These are phyloP conservation scores for Gambusia affinis DNA, from an alignment of 2,113 vertebrate species.

Conservation along the genomic window DNA sequence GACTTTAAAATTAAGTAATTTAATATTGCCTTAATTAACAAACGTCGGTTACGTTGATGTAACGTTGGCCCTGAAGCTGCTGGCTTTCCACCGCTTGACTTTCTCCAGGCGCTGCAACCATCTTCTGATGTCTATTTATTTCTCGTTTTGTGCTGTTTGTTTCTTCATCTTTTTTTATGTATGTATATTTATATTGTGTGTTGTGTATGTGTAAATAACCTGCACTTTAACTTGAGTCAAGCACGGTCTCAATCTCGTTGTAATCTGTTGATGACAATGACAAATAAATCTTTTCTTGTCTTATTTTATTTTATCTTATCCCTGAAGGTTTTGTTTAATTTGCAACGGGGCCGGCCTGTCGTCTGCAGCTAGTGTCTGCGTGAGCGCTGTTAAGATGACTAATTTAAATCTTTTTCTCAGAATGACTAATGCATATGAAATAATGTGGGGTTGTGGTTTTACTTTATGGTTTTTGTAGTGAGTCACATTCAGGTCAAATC, in stretches of 20 bases:
- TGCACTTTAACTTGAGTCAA: too few relatives aligned
- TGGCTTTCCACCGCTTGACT: neutral
- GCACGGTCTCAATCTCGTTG: too few relatives aligned
- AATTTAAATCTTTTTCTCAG: neutral
- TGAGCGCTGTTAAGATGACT: neutral
- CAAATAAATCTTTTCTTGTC: too few relatives aligned
- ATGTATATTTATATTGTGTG: too few relatives aligned
- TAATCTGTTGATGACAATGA: too few relatives aligned
- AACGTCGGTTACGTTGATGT: neutral
- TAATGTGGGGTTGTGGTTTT: neutral
- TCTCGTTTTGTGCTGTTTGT: too few relatives aligned
- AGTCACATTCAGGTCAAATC: neutral
- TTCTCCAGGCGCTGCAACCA: neutral
- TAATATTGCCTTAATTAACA: too few relatives aligned
- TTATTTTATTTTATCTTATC: neutral
- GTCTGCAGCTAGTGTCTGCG: neutral
- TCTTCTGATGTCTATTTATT: too few relatives aligned
- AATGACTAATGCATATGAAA: neutral
- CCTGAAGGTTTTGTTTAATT: neutral
- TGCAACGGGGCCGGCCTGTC: neutral
- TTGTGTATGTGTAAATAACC: too few relatives aligned
- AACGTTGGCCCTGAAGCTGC: neutral
- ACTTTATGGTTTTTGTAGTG: neutral
- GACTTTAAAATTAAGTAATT: too few relatives aligned
- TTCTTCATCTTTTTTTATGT: too few relatives aligned